These are phyloP conservation scores for Petrosia ficiformis DNA, from an alignment of 37 sponge, comb jelly and placozoan species.

Conservation along the genomic window DNA sequence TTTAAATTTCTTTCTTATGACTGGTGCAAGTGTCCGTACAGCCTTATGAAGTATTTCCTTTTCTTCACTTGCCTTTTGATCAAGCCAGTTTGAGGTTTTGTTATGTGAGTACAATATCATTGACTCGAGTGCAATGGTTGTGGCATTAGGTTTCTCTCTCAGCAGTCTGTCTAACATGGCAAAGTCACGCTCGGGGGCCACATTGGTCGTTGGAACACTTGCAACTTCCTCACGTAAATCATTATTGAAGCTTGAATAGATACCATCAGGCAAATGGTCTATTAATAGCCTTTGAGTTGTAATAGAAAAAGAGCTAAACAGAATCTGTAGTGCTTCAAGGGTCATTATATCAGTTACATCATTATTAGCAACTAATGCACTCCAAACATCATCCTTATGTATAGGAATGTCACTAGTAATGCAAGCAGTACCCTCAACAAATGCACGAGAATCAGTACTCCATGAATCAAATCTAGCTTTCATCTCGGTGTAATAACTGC, in stretches of 20 bases:
- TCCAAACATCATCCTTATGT: not conserved
- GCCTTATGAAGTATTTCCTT: slow-evolving; percentile 16
- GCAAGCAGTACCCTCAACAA: not conserved
- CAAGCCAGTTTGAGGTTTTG: no score
- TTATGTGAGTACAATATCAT: no score
- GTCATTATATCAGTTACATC: not conserved
- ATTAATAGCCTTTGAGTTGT: slow-evolving; percentile 31
- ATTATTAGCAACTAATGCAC: not conserved
- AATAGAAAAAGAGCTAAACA: slow-evolving; percentile 23
- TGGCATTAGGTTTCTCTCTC: slow-evolving; percentile 40
- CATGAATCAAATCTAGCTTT: slow-evolving; percentile 38
- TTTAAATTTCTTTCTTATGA: slow-evolving; percentile 20
- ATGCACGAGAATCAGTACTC: slow-evolving; percentile 13
- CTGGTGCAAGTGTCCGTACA: slow-evolving; percentile 20
- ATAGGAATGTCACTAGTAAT: not conserved
- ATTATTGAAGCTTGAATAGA: slow-evolving; percentile 12
- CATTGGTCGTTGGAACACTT: slow-evolving; percentile 49
- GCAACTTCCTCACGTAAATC: not conserved
- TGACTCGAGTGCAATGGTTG: slow-evolving; percentile 23
- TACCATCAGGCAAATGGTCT: slow-evolving; percentile 38
- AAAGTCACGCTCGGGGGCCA: slow-evolving; percentile 37
- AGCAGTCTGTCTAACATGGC: slow-evolving; percentile 23
- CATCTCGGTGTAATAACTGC: slow-evolving; percentile 25
- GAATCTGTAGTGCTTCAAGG: slow-evolving; percentile 25
- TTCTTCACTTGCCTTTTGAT: not conserved